Evolutionary conservation across 1,140 invertebrate species (phyloP), one percentile per base, ranked within the genome.

Genomic region (Leptinotarsa undecemlineata): DNA sequence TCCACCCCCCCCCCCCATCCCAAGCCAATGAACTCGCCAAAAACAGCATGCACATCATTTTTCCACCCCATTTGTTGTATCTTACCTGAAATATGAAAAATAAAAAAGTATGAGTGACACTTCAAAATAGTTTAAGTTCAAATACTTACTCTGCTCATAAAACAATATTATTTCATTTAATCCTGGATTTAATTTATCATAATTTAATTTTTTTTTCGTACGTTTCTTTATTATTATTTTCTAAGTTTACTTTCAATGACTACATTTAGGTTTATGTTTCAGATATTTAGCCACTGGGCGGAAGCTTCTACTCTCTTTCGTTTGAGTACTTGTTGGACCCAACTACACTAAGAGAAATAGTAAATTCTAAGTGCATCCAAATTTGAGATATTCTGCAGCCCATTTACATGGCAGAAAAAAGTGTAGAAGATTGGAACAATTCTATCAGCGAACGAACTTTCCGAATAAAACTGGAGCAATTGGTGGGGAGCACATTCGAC

Each of bases 401-500:
- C 1, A n/a, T 67, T 5, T 33, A 67, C n/a, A 67, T 67, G 23
- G 1, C 21, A 67, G 15, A 21, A 15, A 67, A 67, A 42, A 21
- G 48, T 48, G 68, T 23, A 67, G 17, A 19, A 11, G 19, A 20
- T 70, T 70, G 48, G 17, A 17, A 48, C 8, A 48, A 64, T 72
- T 72, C 33, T 21, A 72, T 13, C 23, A 23, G 23, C 11, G 51
- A 20, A 67, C 72, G 13, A 64, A 78, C 84, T 81, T 71, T 26
- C 68, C 74, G 17, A 71, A 75, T 57, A 83, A 81, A 71, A 71
- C 82, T 26, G 82, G 83, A 62, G 81, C 85, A 15, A 80, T 87
- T 8, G 86, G 86, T 82, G 86, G 86, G 0, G 85, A 84, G 73
- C 82, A 86, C 75, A 78, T 85, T 19, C 26, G 76, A 68, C 76